A percentile compares a stretch with the other conserved stretches of the same genome.
These are phyloP conservation scores for Pangasius djambal DNA, from an alignment of 2,797 vertebrate species.

Conservation along the genomic window DNA sequence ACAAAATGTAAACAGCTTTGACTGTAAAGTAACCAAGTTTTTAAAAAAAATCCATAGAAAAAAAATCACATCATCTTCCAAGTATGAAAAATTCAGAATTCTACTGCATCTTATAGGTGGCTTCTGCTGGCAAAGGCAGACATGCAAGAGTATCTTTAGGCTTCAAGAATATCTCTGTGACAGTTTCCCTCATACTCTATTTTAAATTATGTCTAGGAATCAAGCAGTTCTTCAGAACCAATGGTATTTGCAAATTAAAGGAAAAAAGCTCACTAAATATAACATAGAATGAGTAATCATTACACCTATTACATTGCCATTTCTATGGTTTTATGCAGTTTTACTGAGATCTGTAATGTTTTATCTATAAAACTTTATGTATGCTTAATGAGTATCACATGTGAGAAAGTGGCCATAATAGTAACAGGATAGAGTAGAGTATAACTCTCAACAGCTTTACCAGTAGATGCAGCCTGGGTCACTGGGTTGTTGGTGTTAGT, in stretches of 20 bases:
- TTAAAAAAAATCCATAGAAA: not conserved
- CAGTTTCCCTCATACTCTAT: not conserved
- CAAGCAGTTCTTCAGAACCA: not conserved
- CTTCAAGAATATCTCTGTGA: not conserved
- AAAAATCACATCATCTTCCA: not conserved
- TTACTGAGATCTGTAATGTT: not conserved
- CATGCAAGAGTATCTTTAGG: not conserved
- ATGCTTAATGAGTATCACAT: conserved; percentile 5
- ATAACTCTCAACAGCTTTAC: not conserved
- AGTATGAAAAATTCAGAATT: not conserved
- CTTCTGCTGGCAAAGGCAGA: not conserved
- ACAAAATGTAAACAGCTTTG: not conserved
- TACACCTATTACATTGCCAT: not conserved
- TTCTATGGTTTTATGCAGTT: not conserved
- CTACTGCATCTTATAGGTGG: not conserved
- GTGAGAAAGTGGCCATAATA: not conserved
- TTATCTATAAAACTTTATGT: not conserved
- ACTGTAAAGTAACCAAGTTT: not conserved
- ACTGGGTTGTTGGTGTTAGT: conserved; percentile 3
- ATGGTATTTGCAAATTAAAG: not conserved
- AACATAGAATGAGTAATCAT: not conserved
- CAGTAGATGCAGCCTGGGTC: not conserved
- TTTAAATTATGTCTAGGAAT: not conserved
- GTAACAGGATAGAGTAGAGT: too few relatives aligned
- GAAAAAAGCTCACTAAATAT: not conserved